These are phyloP conservation scores for Apaloderma vittatum DNA, from an alignment of 2,113 vertebrate species.

Conservation along the genomic window DNA sequence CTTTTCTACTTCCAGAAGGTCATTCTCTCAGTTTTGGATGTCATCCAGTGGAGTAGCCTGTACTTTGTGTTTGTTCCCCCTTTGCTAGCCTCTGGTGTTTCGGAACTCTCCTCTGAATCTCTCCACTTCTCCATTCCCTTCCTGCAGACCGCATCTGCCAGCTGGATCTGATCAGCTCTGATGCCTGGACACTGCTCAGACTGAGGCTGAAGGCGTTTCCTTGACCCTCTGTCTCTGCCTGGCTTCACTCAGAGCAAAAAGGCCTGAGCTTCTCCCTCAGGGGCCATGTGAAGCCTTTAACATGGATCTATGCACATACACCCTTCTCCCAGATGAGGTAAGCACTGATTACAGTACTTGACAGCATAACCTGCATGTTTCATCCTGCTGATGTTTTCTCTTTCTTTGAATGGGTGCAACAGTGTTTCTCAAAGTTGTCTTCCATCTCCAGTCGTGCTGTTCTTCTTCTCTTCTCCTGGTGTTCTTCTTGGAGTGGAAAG, in stretches of 20 bases:
- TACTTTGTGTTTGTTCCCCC: not conserved
- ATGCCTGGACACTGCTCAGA: not conserved
- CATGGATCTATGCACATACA: not conserved
- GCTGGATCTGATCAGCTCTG: not conserved
- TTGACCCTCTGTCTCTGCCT: not conserved
- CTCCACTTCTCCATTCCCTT: not conserved
- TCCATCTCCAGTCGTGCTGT: not conserved
- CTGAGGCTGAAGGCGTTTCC: not conserved
- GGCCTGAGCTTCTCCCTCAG: not conserved
- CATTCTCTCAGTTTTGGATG: not conserved
- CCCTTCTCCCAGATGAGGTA: not conserved
- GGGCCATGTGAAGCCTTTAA: not conserved
- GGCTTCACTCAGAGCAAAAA: not conserved
- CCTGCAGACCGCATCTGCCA: not conserved
- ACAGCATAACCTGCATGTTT: not conserved
- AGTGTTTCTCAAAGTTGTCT: not conserved
- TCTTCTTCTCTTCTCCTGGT: not conserved
- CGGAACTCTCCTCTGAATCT: not conserved
- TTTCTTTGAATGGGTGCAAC: not conserved
- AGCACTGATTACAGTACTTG: not conserved
- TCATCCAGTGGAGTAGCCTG: fast-evolving
- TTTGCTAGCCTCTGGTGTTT: not conserved
- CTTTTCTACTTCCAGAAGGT: not conserved
- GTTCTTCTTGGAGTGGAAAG: not conserved
- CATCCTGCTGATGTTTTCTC: not conserved